Base-by-base conservation (phyloP, 2,888 invertebrate genomes). In the Tenthredo livida region DNA sequence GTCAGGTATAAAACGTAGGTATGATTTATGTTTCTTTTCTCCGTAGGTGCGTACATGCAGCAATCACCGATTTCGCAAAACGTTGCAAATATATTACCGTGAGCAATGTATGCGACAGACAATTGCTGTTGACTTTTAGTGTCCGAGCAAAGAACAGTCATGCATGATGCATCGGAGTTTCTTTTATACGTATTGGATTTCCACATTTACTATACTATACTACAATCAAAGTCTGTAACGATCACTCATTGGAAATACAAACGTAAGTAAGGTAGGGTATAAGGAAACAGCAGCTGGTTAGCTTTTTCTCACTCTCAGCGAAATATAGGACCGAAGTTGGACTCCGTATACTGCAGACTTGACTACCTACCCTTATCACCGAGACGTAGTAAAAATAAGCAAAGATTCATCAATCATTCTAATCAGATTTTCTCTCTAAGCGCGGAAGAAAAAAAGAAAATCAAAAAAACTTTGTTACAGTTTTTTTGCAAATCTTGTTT, bases 271-370 rank as follows among this genome's bases (percentile, higher is more conserved):
- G 33, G 3, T 0, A 12, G 1, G 29, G 67, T 33, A 67, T 0
- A 12, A 6, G 29, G 67, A 67, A 67, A 67, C 67, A 67, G 67
- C 67, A 67, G 67, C 67, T 67, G 67, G 67, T 33, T 17, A 61
- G 2, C 33, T 67, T 67, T 67, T 61, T 61, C 12, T 9, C 9
- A n/a, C n/a, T n/a, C n/a, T n/a, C 2, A 12, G 1, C 25, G 7
- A 33, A 67, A 67, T n/a, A 67, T 67, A 33, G 29, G 4, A 17
- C 15, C 0, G 10, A 67, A 67, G 67, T 33, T 67, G 15, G 17
- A 25, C 1, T 25, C 10, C 5, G 21, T 58, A 2, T 58, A 25
- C n/a, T n/a, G n/a, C 9, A 25, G 25, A 58, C 7, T 21, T 58
- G 21, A 58, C 17, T 61, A 50, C 25, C 61, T 61, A 50, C 25